A percentile compares a stretch with the other conserved stretches of the same genome.
phyloP scores from a whole-genome alignment of 1,140 invertebrate species.

The Danaus plexippus region DNA sequence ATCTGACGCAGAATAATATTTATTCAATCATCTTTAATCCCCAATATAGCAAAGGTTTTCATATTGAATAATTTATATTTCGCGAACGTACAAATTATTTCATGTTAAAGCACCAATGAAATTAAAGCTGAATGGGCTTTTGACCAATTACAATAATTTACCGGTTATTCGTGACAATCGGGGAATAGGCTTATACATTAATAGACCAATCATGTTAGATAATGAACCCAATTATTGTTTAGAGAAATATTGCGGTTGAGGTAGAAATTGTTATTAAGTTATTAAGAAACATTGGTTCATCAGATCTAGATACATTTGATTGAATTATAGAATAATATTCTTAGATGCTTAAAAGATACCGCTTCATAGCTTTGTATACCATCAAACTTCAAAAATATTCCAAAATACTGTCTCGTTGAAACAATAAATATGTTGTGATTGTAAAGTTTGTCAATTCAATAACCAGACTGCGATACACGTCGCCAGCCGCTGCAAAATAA shows the following conservation, averaged over 20 bases:
- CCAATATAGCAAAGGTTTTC: no score
- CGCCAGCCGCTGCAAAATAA: constrained; percentile 17
- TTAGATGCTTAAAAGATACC: no score
- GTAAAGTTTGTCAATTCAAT: constrained; percentile 21
- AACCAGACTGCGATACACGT: constrained; percentile 12
- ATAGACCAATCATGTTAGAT: constrained; percentile 13
- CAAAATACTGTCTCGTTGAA: constrained; percentile 10
- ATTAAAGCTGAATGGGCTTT: no score
- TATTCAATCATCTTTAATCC: no score
- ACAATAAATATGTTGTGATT: constrained; percentile 18
- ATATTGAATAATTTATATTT: no score
- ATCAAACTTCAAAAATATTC: constrained; percentile 5
- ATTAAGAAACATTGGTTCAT: constrained; percentile 1
- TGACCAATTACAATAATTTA: no score
- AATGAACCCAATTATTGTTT: constrained; percentile 8
- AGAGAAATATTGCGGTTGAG: constrained; percentile 7
- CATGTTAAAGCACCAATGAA: no score
- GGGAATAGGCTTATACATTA: no score
- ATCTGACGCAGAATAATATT: no score
- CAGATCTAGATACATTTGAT: no score
- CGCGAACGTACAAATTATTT: no score
- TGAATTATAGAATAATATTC: no score
- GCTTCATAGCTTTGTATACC: constrained; percentile 10
- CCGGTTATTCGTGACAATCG: constrained; percentile 6
- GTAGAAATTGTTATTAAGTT: not conserved